Evolutionary conservation across 2,888 invertebrate genomes (phyloP).

Genomic region (Loripinus fragilis): DNA sequence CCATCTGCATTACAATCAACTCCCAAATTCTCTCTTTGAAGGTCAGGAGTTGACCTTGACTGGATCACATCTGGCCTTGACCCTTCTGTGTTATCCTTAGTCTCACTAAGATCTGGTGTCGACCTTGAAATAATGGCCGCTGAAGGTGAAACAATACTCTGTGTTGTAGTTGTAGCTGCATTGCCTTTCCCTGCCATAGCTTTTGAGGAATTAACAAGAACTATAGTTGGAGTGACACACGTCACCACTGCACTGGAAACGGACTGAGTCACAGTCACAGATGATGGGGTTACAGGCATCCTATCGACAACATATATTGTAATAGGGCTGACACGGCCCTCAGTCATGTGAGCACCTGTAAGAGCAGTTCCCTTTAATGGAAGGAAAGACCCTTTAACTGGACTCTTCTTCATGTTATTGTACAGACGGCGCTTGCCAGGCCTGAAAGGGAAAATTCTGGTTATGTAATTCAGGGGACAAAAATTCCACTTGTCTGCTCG

Average conservation of each 20-base stretch:
- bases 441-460: constrained; percentile 3
- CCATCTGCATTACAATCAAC: neutral
- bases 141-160: neutral
- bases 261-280: neutral
- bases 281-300: neutral
- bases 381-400: neutral
- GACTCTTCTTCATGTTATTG: neutral
- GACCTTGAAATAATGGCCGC: neutral
- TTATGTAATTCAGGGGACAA: too few relatives aligned
- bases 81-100: neutral
- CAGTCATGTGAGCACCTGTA: neutral
- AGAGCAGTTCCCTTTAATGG: neutral
- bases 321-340: constrained; percentile 22
- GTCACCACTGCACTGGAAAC: constrained; percentile 19
- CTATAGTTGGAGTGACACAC: constrained; percentile 35
- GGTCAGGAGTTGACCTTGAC: neutral
- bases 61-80: neutral
- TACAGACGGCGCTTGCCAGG: neutral
- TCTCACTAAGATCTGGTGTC: neutral
- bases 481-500: too few relatives aligned
- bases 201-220: constrained; percentile 24
- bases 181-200: neutral
- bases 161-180: neutral
- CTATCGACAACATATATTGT: constrained; percentile 39
- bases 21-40: neutral